Conservation (phyloP, 2,113 vertebrate species). For the Xyrauchen texanus region DNA sequence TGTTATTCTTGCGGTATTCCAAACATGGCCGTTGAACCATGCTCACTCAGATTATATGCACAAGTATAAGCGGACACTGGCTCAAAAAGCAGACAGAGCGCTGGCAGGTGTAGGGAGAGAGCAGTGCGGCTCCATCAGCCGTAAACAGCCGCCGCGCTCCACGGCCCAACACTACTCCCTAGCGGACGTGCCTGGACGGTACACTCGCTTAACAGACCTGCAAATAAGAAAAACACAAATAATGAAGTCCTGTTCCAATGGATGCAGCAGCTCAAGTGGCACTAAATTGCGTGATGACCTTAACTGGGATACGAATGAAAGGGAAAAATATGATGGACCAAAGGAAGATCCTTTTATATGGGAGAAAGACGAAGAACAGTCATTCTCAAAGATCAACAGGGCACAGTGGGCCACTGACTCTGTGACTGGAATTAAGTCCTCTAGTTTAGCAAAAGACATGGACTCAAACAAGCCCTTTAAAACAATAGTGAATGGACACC, state of each 20-base stretch:
- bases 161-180: constrained; percentile 75
- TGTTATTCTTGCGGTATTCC: constrained; percentile 74
- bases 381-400: not conserved
- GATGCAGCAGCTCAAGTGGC: constrained; percentile 51
- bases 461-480: not conserved
- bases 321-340: not conserved
- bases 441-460: not conserved
- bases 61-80: constrained; percentile 68
- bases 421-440: not conserved
- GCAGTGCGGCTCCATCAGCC: constrained; percentile 75
- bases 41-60: constrained; percentile 64
- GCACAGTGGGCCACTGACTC: not conserved
- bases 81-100: constrained; percentile 63
- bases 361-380: not conserved
- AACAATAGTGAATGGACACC: not conserved
- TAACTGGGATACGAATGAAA: not conserved
- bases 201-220: constrained; percentile 54
- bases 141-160: constrained; percentile 64
- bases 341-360: not conserved
- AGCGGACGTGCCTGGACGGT: constrained; percentile 69
- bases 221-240: constrained; percentile 21
- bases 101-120: constrained; percentile 68
- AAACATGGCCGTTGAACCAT: constrained; percentile 56
- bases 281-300: constrained; percentile 30
- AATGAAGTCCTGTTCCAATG: constrained; percentile 56